phyloP scores from a whole-genome alignment of 2,888 invertebrate species.

The Eilema griseolum region DNA sequence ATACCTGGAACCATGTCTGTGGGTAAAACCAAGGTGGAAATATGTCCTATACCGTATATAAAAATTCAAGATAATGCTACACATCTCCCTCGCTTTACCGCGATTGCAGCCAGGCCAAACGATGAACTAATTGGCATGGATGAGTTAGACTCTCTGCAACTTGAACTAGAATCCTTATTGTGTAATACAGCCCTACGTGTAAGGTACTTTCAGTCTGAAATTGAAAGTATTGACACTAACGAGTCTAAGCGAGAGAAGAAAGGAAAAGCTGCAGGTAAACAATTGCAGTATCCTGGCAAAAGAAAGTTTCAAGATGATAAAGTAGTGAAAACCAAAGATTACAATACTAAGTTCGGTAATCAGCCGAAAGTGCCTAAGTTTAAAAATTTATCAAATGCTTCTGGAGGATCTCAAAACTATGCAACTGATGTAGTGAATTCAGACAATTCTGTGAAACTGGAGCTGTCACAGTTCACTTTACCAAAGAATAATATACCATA shows the following conservation, averaged over 20 bases:
- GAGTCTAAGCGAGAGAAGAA: slow-evolving; percentile 85
- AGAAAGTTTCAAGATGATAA: slow-evolving; percentile 87
- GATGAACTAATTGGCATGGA: slow-evolving; percentile 95
- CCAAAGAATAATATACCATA: slow-evolving; percentile 97
- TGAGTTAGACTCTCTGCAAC: slow-evolving; percentile 94
- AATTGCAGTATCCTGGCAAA: slow-evolving; percentile 85
- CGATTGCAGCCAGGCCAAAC: slow-evolving; percentile 89
- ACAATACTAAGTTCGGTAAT: slow-evolving; percentile 78
- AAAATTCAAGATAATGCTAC: slow-evolving; percentile 90
- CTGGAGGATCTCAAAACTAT: slow-evolving; percentile 77
- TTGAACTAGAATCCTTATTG: slow-evolving; percentile 94
- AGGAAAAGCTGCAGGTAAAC: slow-evolving; percentile 84
- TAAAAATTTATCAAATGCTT: slow-evolving; percentile 82
- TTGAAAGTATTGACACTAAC: slow-evolving; percentile 89
- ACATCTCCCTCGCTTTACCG: slow-evolving; percentile 89
- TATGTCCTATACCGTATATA: slow-evolving; percentile 88
- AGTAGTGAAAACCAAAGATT: slow-evolving; percentile 87
- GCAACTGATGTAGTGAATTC: slow-evolving; percentile 77
- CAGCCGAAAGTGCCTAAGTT: slow-evolving; percentile 88
- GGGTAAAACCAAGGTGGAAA: slow-evolving; percentile 79
- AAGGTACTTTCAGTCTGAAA: slow-evolving; percentile 92
- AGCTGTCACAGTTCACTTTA: slow-evolving; percentile 89
- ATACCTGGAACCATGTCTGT: slow-evolving; percentile 76
- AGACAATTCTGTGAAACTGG: slow-evolving; percentile 87
- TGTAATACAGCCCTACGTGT: slow-evolving; percentile 93